A percentile compares a stretch with the other conserved stretches of the same genome.
Evolutionary conservation across 2,113 vertebrate genomes (phyloP).

Genomic region (Oryzias curvinotus): DNA sequence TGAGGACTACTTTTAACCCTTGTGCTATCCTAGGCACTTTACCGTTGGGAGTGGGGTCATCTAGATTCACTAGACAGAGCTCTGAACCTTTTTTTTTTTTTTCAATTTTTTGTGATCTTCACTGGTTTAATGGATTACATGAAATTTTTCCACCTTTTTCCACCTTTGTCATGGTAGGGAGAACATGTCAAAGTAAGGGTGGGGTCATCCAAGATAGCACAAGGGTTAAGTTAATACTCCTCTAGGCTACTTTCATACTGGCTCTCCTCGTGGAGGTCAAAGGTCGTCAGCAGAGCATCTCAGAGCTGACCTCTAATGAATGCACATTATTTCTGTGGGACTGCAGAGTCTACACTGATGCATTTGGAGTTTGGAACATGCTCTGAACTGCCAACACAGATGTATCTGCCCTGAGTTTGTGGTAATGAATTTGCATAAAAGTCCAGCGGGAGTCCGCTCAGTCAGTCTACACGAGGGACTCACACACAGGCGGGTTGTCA

Average conservation of each 20-base stretch:
- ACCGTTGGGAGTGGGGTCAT: no score
- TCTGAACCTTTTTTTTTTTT: no score
- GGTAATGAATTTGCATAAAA: conserved; percentile 32
- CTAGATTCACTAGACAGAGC: no score
- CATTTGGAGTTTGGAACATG: conserved; percentile 28
- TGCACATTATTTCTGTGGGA: conserved; percentile 65
- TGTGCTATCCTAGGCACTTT: no score
- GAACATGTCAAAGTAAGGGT: no score
- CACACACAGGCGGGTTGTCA: conserved; percentile 87
- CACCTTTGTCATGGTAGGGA: no score
- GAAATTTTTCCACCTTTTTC: no score
- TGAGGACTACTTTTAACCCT: conserved; percentile 24
- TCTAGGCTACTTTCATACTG: conserved; percentile 28
- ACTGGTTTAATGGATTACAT: no score
- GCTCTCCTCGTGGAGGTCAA: conserved; percentile 33
- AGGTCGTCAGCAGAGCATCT: conserved; percentile 36
- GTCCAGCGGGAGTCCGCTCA: no score
- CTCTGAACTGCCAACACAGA: conserved; percentile 43
- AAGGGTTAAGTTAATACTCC: conserved; percentile 23
- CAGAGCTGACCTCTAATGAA: conserved; percentile 55
- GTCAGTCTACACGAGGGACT: conserved; percentile 85
- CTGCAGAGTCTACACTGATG: conserved; percentile 33
- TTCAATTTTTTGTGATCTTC: no score
- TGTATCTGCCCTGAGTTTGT: conserved; percentile 56
- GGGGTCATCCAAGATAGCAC: no score